Percentiles rank a stretch among this genome's conserved stretches.
Evolutionary conservation across 2,113 vertebrate genomes (phyloP).

Genomic region (Perca schrenkii): DNA sequence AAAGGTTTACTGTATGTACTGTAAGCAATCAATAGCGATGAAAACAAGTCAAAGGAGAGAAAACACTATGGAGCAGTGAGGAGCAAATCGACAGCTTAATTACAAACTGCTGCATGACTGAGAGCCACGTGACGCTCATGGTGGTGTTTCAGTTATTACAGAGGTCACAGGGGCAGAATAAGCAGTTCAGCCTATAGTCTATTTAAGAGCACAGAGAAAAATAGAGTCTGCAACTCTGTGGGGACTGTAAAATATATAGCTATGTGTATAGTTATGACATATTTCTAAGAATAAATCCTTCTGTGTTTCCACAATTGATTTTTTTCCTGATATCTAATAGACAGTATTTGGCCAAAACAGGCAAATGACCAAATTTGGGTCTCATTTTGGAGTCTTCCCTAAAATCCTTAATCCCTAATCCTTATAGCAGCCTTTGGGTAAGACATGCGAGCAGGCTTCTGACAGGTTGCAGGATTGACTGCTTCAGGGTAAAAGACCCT

Average conservation of each 20-base stretch:
- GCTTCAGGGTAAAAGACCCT: conserved; percentile 37
- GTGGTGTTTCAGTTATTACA: conserved; percentile 18
- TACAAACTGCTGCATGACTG: conserved; percentile 40
- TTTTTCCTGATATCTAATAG: not conserved
- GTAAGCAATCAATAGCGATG: conserved; percentile 37
- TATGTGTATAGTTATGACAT: not conserved
- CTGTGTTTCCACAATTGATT: conserved; percentile 3
- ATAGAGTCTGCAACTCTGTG: not conserved
- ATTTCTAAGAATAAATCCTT: conserved; percentile 10
- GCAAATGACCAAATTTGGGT: not conserved
- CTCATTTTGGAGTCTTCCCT: conserved; percentile 30
- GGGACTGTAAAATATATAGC: conserved; percentile 10
- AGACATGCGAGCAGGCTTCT: conserved; percentile 43
- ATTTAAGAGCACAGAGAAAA: conserved; percentile 17
- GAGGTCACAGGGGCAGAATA: conserved; percentile 33
- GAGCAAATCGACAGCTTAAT: conserved; percentile 31
- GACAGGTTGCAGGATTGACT: conserved; percentile 31
- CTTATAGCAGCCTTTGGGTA: conserved; percentile 34
- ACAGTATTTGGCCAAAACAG: not conserved
- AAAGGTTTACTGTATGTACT: conserved; percentile 23
- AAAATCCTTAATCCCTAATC: conserved; percentile 48
- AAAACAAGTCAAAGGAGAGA: conserved; percentile 18
- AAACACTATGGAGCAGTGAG: not conserved
- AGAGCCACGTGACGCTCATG: conserved; percentile 14
- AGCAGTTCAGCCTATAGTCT: conserved; percentile 13